Percentiles rank a stretch among this genome's conserved stretches.
Evolutionary conservation across 2,113 vertebrate genomes (phyloP).

Genomic region (Cheirogaleus medius): DNA sequence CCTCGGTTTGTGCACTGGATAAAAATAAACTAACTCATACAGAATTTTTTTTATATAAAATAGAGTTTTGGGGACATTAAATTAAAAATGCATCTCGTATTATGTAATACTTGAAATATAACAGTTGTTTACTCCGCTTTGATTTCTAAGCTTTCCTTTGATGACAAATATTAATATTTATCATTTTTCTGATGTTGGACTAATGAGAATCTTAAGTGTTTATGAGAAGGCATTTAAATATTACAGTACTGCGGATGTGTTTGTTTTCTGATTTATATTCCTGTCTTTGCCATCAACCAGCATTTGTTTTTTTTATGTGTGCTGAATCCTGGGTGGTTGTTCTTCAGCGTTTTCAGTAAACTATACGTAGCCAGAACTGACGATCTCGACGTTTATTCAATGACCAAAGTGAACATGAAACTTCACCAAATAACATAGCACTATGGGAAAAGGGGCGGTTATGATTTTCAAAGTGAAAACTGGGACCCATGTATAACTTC

Average conservation of each 20-base stretch:
- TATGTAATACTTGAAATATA: constrained; percentile 81
- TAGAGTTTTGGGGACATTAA: constrained; percentile 36
- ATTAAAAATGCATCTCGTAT: constrained; percentile 76
- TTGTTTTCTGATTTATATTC: constrained; percentile 72
- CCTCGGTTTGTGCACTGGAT: neutral
- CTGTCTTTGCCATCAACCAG: constrained; percentile 51
- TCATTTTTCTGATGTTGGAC: constrained; percentile 83
- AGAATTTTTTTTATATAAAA: constrained; percentile 29
- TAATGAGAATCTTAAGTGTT: constrained; percentile 85
- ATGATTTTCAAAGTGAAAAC: constrained; percentile 16
- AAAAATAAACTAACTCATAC: constrained; percentile 35
- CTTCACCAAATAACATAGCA: neutral
- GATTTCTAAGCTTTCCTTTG: constrained; percentile 86
- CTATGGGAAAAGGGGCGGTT: neutral
- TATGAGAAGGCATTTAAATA: constrained; percentile 83
- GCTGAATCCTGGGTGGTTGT: constrained; percentile 34
- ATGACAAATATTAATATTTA: constrained; percentile 90
- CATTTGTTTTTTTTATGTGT: neutral
- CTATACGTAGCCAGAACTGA: constrained; percentile 11
- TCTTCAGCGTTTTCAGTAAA: constrained; percentile 50
- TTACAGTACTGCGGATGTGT: constrained; percentile 69
- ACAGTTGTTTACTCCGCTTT: constrained; percentile 85
- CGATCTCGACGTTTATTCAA: constrained; percentile 45
- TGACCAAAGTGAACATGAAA: constrained; percentile 5
- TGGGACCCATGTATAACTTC: neutral